These are phyloP conservation scores for Leptinotarsa texana DNA, from an alignment of 1,140 invertebrate genomes.

Conservation along the genomic window DNA sequence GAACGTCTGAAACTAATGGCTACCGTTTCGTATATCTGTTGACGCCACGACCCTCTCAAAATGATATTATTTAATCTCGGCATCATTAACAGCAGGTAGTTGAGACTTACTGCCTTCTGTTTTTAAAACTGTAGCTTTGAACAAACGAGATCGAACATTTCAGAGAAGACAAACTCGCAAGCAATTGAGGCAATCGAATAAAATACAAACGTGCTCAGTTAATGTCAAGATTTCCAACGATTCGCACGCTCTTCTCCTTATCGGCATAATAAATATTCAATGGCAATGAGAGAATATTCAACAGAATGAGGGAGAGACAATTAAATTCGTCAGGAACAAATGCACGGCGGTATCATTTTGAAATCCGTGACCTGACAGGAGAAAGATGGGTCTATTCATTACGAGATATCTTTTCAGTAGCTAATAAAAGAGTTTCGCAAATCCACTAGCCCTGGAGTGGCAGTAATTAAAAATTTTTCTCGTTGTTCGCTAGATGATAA, in stretches of 20 bases:
- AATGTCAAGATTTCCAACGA: neutral
- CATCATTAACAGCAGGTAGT: too few relatives aligned
- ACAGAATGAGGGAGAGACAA: neutral
- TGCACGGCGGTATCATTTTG: neutral
- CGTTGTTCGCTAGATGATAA: neutral
- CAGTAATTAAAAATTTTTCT: neutral
- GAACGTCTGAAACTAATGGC: too few relatives aligned
- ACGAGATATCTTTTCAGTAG: neutral
- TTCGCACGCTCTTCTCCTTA: neutral
- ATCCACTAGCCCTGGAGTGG: neutral
- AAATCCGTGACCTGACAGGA: neutral
- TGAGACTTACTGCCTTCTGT: too few relatives aligned
- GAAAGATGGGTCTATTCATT: neutral
- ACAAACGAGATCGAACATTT: neutral
- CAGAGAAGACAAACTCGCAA: neutral
- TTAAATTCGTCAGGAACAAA: neutral
- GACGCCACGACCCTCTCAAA: too few relatives aligned
- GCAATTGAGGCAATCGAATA: neutral
- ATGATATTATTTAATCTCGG: too few relatives aligned
- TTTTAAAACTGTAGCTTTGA: too few relatives aligned
- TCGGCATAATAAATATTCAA: neutral
- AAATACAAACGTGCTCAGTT: neutral
- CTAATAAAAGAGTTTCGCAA: neutral
- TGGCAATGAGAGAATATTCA: neutral
- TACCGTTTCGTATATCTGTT: too few relatives aligned